Evolutionary conservation across 2,888 invertebrate genomes (phyloP), one percentile per base, ranked within the genome.

Genomic region (Odontocolon sp.): DNA sequence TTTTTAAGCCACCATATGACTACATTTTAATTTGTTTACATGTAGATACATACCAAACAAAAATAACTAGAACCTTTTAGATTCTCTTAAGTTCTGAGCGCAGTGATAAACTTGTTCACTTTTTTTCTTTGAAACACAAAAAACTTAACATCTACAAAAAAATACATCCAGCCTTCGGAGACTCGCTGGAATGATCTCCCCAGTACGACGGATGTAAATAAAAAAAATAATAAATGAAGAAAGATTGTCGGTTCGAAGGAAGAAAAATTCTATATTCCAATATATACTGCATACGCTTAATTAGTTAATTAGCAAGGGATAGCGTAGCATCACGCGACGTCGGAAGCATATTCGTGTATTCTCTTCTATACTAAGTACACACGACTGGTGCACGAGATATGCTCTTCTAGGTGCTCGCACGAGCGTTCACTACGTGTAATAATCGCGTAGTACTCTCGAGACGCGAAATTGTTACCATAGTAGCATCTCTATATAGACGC

Each of bases 391-490:
- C 57, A 45, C 21, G 0, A n/a, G 2, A 18, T 3, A 9, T 21
- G n/a, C 2, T 21, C 18, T 5, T 40, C 40, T 14, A 11, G 40
- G 40, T 40, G 59, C 4, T 28, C 16, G 11, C 28, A 14, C 16
- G 8, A 16, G 16, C n/a, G 16, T 28, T 4, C 9, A 16, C 45
- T 40, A 9, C 54, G 9, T 33, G n/a, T 36, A 56, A 59, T 26
- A 59, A 59, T 42, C 26, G 4, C 26, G 14, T 26, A 57, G 57
- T 57, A 4, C 40, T 59, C 42, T 28, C 42, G 26, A 40, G 42
- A 40, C 28, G 26, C 16, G 59, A 28, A 42, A 40, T 42, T 40
- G 40, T 42, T 59, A 40, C 40, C 11, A 23, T 16, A 42, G 40
- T 16, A 26, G 26, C 23, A 28, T 59, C 28, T 40, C 40, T 28